Base-by-base conservation (phyloP, 2,888 invertebrate species). In the Mesoligia furuncula region DNA sequence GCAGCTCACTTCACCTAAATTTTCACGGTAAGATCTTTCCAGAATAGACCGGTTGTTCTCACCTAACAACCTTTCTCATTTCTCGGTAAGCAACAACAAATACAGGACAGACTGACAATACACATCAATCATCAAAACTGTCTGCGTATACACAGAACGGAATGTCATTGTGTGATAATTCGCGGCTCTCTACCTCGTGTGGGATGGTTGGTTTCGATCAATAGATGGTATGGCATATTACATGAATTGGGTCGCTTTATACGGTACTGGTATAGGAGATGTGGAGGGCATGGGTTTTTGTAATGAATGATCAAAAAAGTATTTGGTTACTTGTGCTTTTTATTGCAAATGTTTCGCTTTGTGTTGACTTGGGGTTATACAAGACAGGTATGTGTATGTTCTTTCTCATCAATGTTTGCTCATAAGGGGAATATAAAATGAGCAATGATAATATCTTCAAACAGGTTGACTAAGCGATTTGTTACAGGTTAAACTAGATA, bases 111-210 rank as follows among this genome's bases (percentile, higher is more conserved):
- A 54, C 59, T 59, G 51, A 84, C 87, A 85, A 76, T 70, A 78
- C 82, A 79, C 85, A 85, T 84, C 81, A 77, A 77, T 87, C 85
- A 84, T 80, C 87, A 68, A 85, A 85, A 80, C 72, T 75, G 66
- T 45, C 73, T 74, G 84, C 79, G 81, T 76, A 69, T 70, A 82
- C 83, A 70, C 72, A 84, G 81, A 70, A 75, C 81, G 91, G 91
- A 91, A 93, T 93, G 92, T 83, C 89, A 93, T 92, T 93, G 93
- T 92, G 88, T 92, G 92, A 92, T 92, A 92, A 92, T 91, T 77
- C 73, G 80, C 74, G 73, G 81, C 72, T 81, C 42, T 76, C 76
- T 82, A 85, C 77, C n/a, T 64, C 62, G 88, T 80, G 91, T 91
- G 89, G 91, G 91, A 80, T 79, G 88, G 75, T 81, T 77, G 80